A percentile compares a stretch with the other conserved stretches of the same genome.
Evolutionary conservation across 2,888 invertebrate species (phyloP).

Genomic region (Lagria hirta): DNA sequence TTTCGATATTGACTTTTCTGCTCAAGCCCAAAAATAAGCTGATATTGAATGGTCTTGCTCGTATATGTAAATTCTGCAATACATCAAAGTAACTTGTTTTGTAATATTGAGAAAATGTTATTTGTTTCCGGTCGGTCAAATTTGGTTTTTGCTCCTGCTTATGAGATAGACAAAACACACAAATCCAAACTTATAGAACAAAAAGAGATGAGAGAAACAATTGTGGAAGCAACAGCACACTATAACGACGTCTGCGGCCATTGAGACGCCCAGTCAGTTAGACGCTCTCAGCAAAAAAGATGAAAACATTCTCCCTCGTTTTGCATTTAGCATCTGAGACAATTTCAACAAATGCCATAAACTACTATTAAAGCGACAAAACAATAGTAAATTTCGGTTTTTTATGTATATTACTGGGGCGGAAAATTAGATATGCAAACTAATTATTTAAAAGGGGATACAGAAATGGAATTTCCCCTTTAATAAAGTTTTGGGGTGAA

Average conservation of each 20-base stretch:
- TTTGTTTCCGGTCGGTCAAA: too few relatives aligned
- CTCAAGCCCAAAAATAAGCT: not conserved
- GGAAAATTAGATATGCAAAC: constrained; percentile 1
- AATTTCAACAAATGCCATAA: constrained; percentile 4
- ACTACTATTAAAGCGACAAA: constrained; percentile 1
- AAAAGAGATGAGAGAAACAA: constrained; percentile 8
- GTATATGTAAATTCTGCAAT: not conserved
- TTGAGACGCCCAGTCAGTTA: constrained; percentile 34
- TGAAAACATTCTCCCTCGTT: constrained; percentile 12
- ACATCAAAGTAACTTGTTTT: too few relatives aligned
- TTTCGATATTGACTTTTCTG: constrained; percentile 17
- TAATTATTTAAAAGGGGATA: too few relatives aligned
- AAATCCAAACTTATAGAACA: not conserved
- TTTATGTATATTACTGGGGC: constrained; percentile 4
- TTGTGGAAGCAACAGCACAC: constrained; percentile 28
- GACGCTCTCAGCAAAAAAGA: constrained; percentile 26
- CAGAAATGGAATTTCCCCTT: too few relatives aligned
- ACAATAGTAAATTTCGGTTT: constrained; percentile 8
- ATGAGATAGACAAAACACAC: too few relatives aligned
- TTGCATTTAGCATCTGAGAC: constrained; percentile 6
- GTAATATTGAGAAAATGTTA: too few relatives aligned
- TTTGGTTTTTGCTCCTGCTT: too few relatives aligned
- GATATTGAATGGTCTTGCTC: not conserved
- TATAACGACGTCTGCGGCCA: constrained; percentile 32
- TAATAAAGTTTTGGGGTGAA: too few relatives aligned